Base-by-base conservation (phyloP, 2,888 invertebrate species). In the Lutraria lutraria region DNA sequence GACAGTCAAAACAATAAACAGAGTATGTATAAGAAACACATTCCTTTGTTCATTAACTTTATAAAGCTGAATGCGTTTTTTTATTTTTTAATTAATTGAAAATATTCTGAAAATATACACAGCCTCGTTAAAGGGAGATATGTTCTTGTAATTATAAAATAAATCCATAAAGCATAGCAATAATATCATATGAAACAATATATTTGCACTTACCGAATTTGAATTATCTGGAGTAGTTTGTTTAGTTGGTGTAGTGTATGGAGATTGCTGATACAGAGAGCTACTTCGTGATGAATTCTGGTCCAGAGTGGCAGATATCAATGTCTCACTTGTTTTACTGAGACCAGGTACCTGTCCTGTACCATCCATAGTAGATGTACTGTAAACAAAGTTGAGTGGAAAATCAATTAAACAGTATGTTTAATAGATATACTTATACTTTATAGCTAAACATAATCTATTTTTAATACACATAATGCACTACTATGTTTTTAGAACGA, bases 161-260 rank as follows among this genome's bases (percentile, higher is more conserved):
- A 15, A 60, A 21, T 8, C 6, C 60, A n/a, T 19, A 60, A 19
- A 60, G n/a, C 21, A 19, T 19, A n/a, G 21, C 60, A n/a, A 60
- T n/a, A 0, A 8, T 19, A 15, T 19, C 21, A 60, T 19, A 15
- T 19, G 60, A 60, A 21, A n/a, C 6, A n/a, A 19, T 8, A 60
- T 15, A n/a, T 8, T 60, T 21, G 19, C 31, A 83, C 86, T 84
- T 88, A 91, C 91, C 56, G 88, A 84, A 34, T 79, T 86, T n/a
- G 86, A 85, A 52, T 54, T 88, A 63, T 93, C 92, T 29, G 86
- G 83, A 10, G 88, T 89, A 52, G 94, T 94, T 83, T 95, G 94
- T 90, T 95, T 95, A 53, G 95, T 94, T n/a, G 96, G 95, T 43
- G 95, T 92, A 15, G 94, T 93, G 90, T 95, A 95, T 13, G 95